Base-by-base conservation (phyloP, 1,140 invertebrate species). In the Neuroterus valhalla region DNA sequence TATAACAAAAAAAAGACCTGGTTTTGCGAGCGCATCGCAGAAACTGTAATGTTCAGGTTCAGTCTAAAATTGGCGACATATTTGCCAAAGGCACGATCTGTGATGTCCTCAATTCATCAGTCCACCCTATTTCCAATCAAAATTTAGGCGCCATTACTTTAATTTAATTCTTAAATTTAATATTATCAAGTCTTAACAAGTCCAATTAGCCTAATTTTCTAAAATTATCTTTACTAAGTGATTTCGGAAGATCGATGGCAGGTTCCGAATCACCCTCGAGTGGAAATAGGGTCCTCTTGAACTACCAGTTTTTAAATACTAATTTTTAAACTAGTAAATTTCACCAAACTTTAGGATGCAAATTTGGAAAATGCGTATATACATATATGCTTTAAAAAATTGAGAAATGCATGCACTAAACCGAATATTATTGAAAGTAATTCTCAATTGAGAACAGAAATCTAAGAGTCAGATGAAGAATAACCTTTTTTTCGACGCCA, bases 41-140 rank as follows among this genome's bases (percentile, higher is more conserved):
- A 38, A 62, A 62, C 55, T 62, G 55, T 62, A 62, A 62, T 62
- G 55, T 23, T 62, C 55, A 62, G 55, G 21, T 62, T 62, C 55
- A 62, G 55, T 62, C 55, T 62, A 62, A 62, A 62, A 62, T 62
- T 62, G 55, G 21, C 55, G 55, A 31, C 15, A 26, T 62, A 62
- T 62, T 31, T 62, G 55, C 55, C 21, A 55, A 62, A 62, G 55
- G 55, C 55, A 62, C 55, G 26, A 62, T 62, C 52, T 62, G 21
- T 62, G 52, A 62, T 62, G 55, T 26, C 15, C 6, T 62, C 15
- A 31, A 31, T 14, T 62, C 55, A 62, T 62, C 55, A 62, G 55
- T 62, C 55, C 15, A 62, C 55, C 55, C 55, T 62, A 62, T 62
- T 62, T 62, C 55, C 55, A 38, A 38, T 38, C 31, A 38, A 38